Conservation (phyloP, 2,113 vertebrate species). For the Pagrus major region DNA sequence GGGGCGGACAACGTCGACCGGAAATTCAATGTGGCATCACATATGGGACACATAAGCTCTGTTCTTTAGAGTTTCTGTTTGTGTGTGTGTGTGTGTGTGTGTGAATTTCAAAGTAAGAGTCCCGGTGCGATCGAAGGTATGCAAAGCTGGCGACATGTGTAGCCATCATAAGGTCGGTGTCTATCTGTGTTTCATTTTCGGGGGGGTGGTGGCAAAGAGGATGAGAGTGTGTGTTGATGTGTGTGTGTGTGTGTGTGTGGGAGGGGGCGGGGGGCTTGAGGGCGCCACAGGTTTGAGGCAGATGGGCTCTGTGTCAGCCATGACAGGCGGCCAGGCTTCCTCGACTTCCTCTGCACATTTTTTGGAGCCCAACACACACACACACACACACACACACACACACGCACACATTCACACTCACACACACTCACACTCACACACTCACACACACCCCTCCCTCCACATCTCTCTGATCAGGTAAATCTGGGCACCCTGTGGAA, state of each 20-base stretch:
- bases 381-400: slow-evolving; percentile 28
- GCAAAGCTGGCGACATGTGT: slow-evolving; percentile 95
- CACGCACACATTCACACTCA: slow-evolving; percentile 6
- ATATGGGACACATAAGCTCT: slow-evolving; percentile 94
- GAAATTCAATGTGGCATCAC: slow-evolving; percentile 98
- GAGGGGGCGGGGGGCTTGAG: slow-evolving; percentile 86
- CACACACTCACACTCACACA: slow-evolving; percentile 9
- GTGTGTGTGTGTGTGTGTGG: slow-evolving; percentile 30
- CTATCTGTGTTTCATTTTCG: slow-evolving; percentile 93
- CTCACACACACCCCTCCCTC: slow-evolving; percentile 31
- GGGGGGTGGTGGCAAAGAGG: not conserved
- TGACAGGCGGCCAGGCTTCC: slow-evolving; percentile 92
- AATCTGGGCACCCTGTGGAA: slow-evolving; percentile 95
- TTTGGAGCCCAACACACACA: slow-evolving; percentile 41
- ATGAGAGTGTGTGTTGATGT: not conserved
- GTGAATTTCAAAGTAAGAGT: slow-evolving; percentile 56
- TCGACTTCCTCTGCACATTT: slow-evolving; percentile 91
- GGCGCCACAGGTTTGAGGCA: slow-evolving; percentile 98
- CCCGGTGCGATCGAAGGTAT: slow-evolving; percentile 81
- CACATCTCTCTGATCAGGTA: slow-evolving; percentile 94
- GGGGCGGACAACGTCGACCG: slow-evolving; percentile 89
- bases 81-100: slow-evolving; percentile 25
- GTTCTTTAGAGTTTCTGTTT: slow-evolving; percentile 57
- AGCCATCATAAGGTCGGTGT: slow-evolving; percentile 91
- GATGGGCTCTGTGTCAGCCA: slow-evolving; percentile 97